Conservation (phyloP, 1,140 invertebrate genomes). For the Hyposmocoma kahamanoa region DNA sequence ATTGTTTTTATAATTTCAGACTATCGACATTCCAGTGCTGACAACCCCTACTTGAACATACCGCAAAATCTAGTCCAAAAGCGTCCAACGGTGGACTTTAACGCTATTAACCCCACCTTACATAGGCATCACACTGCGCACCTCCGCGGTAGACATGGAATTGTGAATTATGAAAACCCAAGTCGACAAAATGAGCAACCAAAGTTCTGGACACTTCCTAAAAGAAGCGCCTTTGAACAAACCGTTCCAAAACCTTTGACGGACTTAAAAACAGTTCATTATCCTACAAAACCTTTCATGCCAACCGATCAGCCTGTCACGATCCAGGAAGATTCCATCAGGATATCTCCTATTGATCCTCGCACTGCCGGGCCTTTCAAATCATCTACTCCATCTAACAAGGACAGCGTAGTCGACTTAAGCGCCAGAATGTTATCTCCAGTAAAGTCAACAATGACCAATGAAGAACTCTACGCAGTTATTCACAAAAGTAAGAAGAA, state of each 20-base stretch:
- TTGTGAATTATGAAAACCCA: conserved; percentile 37
- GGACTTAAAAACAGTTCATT: no score
- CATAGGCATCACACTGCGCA: conserved; percentile 43
- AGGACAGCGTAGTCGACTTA: conserved; percentile 55
- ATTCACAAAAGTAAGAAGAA: conserved; percentile 86
- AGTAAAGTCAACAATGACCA: conserved; percentile 82
- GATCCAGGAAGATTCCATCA: conserved; percentile 48
- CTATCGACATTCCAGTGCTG: conserved; percentile 74
- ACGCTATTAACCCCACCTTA: conserved; percentile 36
- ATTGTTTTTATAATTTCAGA: conserved; percentile 59
- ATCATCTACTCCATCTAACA: conserved; percentile 76
- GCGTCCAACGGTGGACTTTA: conserved; percentile 30
- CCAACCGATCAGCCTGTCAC: not conserved
- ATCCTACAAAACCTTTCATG: conserved; percentile 10
- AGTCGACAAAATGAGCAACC: conserved; percentile 31
- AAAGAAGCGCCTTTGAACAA: conserved; percentile 27
- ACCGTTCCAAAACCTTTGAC: conserved; percentile 10
- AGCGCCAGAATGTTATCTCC: conserved; percentile 74
- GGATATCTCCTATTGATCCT: conserved; percentile 79
- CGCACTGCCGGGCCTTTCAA: conserved; percentile 66
- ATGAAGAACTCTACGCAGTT: conserved; percentile 84
- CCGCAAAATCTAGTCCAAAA: conserved; percentile 29
- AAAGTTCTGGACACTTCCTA: conserved; percentile 65
- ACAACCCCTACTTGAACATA: conserved; percentile 49
- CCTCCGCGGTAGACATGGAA: conserved; percentile 39